Base-by-base conservation (phyloP, 2,113 vertebrate species). In the Xiphophorus hellerii region DNA sequence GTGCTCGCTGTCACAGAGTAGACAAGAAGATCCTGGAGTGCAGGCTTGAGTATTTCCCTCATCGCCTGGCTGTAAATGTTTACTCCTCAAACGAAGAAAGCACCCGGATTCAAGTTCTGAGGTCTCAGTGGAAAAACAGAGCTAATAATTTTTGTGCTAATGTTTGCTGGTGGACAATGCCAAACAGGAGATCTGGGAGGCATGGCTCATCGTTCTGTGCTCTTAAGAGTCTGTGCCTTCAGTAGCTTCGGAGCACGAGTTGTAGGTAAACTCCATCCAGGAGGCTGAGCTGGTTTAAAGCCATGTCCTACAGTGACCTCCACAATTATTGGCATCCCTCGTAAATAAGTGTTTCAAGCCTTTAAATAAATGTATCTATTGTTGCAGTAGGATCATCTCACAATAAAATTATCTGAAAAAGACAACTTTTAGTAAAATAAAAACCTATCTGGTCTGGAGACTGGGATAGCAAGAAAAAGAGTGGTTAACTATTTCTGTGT, bases 131-230 rank as follows among this genome's bases (percentile, higher is more conserved):
- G 75, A 85, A 84, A 89, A 90, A 88, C 84, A 85, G 80, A 89
- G 84, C 76, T 65, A 37, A 83, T 72, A 79, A 80, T 88, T 87
- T 67, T 88, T 91, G 90, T 89, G 89, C 90, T 87, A 66, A 68
- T 81, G 76, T 87, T 89, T 92, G 91, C 90, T 92, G 90, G 91
- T 90, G 89, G 88, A 89, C 66, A 84, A 87, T 78, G 85, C 76
- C 68, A 14, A 80, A 37, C 84, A 84, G 84, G 83, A 88, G 84
- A 79, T 66, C 71, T 66, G 73, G 87, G 87, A 87, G 87, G 81
- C 62, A 67, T 79, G 66, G 54, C 66, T 79, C 35, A 73, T 87
- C 76, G 73, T 69, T 78, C 84, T 88, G 84, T 90, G 86, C 88
- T 89, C 79, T 81, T 66, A 65, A 28, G 69, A 84, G 79, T 83